Conservation (phyloP, 2,113 vertebrate species). For the Myotis yumanensis region DNA sequence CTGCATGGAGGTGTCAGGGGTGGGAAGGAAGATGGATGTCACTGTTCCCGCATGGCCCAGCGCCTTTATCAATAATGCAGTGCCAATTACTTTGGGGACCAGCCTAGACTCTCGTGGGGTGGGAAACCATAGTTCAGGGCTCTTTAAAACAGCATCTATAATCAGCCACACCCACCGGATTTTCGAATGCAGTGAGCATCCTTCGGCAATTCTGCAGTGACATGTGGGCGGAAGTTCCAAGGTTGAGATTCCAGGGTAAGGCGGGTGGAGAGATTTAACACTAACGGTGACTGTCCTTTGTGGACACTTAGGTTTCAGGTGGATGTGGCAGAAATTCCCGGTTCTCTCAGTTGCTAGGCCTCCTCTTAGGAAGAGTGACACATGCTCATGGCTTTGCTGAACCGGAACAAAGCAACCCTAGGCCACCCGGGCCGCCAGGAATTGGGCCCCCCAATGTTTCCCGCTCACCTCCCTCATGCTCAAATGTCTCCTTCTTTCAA, state of each 20-base stretch:
- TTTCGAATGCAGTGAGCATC: not conserved
- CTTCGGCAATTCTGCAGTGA: constrained; percentile 10
- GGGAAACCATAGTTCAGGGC: constrained; percentile 57
- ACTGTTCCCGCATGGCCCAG: constrained; percentile 15
- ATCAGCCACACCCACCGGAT: constrained; percentile 51
- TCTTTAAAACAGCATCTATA: constrained; percentile 48
- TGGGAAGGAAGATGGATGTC: constrained; percentile 70
- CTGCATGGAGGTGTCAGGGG: constrained; percentile 52
- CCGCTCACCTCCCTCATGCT: not conserved
- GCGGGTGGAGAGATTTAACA: not conserved
- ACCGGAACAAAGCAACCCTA: not conserved
- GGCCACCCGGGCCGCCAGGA: not conserved
- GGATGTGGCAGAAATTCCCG: not conserved
- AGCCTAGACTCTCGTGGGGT: constrained; percentile 63
- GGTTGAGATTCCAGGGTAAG: constrained; percentile 4
- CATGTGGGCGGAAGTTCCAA: not conserved
- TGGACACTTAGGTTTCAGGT: not conserved
- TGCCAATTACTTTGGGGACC: constrained; percentile 70
- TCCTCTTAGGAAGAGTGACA: no score
- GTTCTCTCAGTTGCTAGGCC: not conserved
- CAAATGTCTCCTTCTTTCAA: not conserved
- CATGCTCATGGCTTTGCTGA: not conserved
- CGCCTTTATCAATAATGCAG: constrained; percentile 76
- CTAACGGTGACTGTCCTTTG: not conserved
- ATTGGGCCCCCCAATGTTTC: not conserved